These are phyloP conservation scores for Lepilemur ruficaudatus DNA, from an alignment of 2,797 vertebrate genomes.

Conservation along the genomic window DNA sequence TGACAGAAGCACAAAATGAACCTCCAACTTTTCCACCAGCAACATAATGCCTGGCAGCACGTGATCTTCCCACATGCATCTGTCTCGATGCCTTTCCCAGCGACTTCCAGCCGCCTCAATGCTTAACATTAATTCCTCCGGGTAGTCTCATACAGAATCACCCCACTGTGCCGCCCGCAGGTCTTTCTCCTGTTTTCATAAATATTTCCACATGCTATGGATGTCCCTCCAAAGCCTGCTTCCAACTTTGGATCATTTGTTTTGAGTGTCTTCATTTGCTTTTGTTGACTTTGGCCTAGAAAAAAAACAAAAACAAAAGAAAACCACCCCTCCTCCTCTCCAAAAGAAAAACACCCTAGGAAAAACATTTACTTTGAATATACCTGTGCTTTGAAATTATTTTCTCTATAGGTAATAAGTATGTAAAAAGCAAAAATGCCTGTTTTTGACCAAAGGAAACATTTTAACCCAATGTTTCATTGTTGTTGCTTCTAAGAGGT, in stretches of 20 bases:
- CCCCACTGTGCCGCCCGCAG: background rate
- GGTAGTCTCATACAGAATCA: constrained; percentile 4
- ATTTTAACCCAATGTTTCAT: constrained; percentile 50
- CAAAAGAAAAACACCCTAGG: constrained; percentile 50
- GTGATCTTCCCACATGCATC: background rate
- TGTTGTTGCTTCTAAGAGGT: constrained; percentile 67
- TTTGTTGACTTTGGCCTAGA: constrained; percentile 59
- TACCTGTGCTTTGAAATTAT: constrained; percentile 75
- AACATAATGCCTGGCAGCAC: background rate
- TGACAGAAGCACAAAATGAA: background rate
- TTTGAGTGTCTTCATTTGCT: constrained; percentile 34
- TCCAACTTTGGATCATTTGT: background rate
- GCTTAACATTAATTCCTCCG: background rate
- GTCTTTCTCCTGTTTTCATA: background rate
- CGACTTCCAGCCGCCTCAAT: background rate
- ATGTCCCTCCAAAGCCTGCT: constrained; percentile 41
- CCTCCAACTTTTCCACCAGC: background rate
- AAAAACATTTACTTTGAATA: background rate
- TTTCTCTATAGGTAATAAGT: constrained; percentile 75
- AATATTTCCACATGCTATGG: background rate
- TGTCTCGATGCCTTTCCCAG: constrained; percentile 43
- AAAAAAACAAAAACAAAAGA: background rate
- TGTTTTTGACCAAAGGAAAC: constrained; percentile 66
- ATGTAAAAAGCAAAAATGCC: constrained; percentile 72
- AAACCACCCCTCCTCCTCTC: background rate